Percentiles rank a stretch among this genome's conserved stretches.
phyloP scores from a whole-genome alignment of 1,140 invertebrate genomes.

The Drosophila funebris region DNA sequence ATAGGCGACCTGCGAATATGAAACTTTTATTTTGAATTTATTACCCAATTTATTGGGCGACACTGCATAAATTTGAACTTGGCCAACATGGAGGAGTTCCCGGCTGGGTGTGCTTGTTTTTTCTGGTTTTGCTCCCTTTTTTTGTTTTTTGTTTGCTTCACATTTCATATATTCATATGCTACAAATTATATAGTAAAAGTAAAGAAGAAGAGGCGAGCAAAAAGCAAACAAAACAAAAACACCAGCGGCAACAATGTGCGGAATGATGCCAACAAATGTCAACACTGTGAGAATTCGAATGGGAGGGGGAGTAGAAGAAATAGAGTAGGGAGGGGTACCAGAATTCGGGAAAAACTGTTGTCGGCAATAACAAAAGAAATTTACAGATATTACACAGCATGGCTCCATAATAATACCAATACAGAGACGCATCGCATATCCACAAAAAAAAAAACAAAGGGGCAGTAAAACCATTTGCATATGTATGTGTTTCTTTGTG shows the following conservation, averaged over 20 bases:
- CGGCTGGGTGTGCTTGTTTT: slow-evolving; percentile 18
- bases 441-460: slow-evolving; percentile 62
- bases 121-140: slow-evolving; percentile 7
- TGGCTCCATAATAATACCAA: slow-evolving; percentile 81
- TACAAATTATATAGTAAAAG: slow-evolving; percentile 83
- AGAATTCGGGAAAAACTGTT: slow-evolving; percentile 62
- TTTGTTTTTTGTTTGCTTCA: slow-evolving; percentile 18
- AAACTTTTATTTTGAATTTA: slow-evolving; percentile 82
- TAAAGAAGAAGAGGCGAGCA: slow-evolving; percentile 69
- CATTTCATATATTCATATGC: slow-evolving; percentile 78
- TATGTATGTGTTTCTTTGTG: slow-evolving; percentile 43
- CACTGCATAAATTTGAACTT: slow-evolving; percentile 82
- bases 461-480: slow-evolving; percentile 80
- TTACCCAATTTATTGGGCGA: slow-evolving; percentile 80
- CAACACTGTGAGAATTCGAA: slow-evolving; percentile 57
- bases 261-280: slow-evolving; percentile 81
- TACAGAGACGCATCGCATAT: slow-evolving; percentile 41
- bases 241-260: slow-evolving; percentile 80
- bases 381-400: slow-evolving; percentile 82
- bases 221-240: slow-evolving; percentile 76
- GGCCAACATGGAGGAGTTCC: slow-evolving; percentile 62
- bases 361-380: slow-evolving; percentile 82
- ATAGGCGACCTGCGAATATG: slow-evolving; percentile 61
- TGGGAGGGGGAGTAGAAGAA: neutral
- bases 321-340: neutral